Evolutionary conservation across 2,113 vertebrate species (phyloP).

Genomic region (Ammodytes marinus): DNA sequence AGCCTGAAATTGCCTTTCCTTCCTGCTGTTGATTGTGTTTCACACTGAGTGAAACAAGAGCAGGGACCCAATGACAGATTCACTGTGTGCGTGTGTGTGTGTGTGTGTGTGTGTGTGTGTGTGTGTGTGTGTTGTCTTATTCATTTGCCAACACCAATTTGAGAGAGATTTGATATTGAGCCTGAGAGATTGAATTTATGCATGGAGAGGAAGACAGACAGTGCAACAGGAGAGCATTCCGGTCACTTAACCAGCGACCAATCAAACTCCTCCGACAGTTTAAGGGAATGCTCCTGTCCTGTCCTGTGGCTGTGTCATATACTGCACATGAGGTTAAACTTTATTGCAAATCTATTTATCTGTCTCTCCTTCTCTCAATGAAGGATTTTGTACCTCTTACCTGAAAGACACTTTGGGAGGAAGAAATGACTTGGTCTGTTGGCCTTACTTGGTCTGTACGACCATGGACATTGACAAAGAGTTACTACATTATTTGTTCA

Average conservation of each 20-base stretch:
- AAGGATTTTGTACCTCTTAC: background rate
- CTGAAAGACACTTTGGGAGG: background rate
- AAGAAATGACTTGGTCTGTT: background rate
- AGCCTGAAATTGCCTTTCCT: constrained; percentile 79
- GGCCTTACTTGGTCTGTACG: no score
- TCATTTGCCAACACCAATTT: constrained; percentile 39
- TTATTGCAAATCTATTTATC: constrained; percentile 30
- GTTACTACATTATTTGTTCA: no score
- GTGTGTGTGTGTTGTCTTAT: constrained; percentile 15
- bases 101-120: constrained; percentile 31
- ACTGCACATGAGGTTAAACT: constrained; percentile 7
- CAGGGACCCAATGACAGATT: constrained; percentile 38
- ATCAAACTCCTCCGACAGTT: constrained; percentile 18
- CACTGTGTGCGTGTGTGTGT: constrained; percentile 24
- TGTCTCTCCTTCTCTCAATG: background rate
- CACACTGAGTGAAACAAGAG: constrained; percentile 68
- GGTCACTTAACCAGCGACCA: constrained; percentile 43
- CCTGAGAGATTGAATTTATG: constrained; percentile 45
- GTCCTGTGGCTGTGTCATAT: background rate
- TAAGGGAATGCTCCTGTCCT: background rate
- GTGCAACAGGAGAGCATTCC: constrained; percentile 26
- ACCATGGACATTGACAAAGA: no score
- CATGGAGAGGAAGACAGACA: background rate
- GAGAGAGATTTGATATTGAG: constrained; percentile 49
- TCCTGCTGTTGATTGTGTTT: constrained; percentile 73